Evolutionary conservation across 2,797 vertebrate genomes (phyloP).

Genomic region (Clarias laeviceps): DNA sequence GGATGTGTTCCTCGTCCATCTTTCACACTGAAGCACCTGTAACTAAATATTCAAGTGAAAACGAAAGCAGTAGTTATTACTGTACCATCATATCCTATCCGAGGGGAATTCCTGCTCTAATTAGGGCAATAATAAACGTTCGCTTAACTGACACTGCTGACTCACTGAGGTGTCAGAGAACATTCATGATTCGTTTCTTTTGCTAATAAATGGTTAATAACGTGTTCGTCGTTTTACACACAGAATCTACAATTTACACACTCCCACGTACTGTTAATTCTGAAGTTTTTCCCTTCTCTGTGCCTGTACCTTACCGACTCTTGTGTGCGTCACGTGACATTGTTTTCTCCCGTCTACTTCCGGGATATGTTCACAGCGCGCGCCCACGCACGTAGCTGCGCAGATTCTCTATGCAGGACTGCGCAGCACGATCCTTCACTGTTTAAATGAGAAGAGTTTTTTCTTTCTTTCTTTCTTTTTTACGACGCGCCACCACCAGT

Average conservation of each 20-base stretch:
- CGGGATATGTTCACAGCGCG: neutral
- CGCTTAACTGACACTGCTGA: neutral
- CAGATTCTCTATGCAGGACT: neutral
- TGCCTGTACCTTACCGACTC: neutral
- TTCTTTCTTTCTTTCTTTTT: too few species aligned
- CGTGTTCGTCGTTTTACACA: neutral
- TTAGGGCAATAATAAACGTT: neutral
- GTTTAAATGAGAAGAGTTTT: neutral
- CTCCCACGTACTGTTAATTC: too few species aligned
- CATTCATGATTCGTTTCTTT: neutral
- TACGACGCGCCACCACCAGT: neutral
- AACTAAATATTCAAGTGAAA: constrained; percentile 1
- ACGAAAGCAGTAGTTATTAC: constrained; percentile 28
- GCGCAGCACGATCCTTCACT: neutral
- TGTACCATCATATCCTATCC: neutral
- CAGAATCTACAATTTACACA: neutral
- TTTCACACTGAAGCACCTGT: constrained; percentile 41
- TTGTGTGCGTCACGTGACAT: constrained; percentile 33
- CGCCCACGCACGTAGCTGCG: neutral
- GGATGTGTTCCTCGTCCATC: constrained; percentile 86
- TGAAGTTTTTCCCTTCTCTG: neutral
- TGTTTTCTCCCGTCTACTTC: constrained; percentile 4
- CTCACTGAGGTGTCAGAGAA: neutral
- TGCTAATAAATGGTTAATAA: neutral
- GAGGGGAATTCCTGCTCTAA: constrained; percentile 27